phyloP scores from a whole-genome alignment of 2,888 invertebrate genomes.

The Drosophila limbata region DNA sequence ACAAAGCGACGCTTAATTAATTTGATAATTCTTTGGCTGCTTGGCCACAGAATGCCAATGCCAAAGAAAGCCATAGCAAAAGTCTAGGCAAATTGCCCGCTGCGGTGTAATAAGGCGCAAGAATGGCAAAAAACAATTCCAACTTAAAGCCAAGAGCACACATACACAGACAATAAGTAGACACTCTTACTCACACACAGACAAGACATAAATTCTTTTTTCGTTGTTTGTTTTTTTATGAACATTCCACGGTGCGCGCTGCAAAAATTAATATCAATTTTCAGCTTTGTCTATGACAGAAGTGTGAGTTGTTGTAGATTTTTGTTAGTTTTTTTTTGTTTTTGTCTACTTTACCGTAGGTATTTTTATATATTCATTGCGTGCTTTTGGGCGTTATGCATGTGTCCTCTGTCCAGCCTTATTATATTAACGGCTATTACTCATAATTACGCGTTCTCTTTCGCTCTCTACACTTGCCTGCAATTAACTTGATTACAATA shows the following conservation, averaged over 20 bases:
- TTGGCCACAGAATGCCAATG: constrained; percentile 49
- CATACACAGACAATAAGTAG: background rate
- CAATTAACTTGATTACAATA: constrained; percentile 79
- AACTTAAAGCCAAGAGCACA: constrained; percentile 10
- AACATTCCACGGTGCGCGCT: constrained; percentile 59
- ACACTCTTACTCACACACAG: constrained; percentile 7
- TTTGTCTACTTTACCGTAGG: background rate
- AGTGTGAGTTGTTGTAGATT: constrained; percentile 29
- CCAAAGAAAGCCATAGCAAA: constrained; percentile 34
- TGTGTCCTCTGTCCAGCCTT: constrained; percentile 51
- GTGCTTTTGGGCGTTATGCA: constrained; percentile 70
- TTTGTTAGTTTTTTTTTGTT: constrained; percentile 33
- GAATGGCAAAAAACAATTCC: constrained; percentile 52
- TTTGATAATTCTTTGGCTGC: constrained; percentile 64
- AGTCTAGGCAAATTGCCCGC: constrained; percentile 42
- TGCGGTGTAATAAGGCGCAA: constrained; percentile 54
- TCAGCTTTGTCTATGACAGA: constrained; percentile 70
- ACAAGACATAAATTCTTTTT: constrained; percentile 32
- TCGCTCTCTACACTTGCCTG: constrained; percentile 31
- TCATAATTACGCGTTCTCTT: constrained; percentile 70
- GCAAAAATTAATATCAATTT: constrained; percentile 80
- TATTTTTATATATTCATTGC: constrained; percentile 65
- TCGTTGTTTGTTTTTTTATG: constrained; percentile 51
- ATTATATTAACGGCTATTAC: constrained; percentile 78
- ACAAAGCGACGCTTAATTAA: constrained; percentile 69